Evolutionary conservation across 2,888 invertebrate species (phyloP).

Genomic region (Linhomoeus sp.): DNA sequence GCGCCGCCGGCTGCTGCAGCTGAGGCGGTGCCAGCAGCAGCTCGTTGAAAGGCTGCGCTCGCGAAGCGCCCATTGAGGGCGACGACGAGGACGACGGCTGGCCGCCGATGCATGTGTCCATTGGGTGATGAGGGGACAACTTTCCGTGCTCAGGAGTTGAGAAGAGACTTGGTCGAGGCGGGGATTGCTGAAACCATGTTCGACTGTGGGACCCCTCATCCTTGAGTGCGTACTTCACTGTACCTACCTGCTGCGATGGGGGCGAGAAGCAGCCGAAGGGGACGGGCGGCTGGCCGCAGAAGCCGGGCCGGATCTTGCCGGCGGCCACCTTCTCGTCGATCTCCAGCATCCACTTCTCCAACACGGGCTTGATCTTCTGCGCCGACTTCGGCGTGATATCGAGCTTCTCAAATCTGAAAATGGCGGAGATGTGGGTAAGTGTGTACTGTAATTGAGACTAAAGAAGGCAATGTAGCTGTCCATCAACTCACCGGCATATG

Average conservation of each 20-base stretch:
- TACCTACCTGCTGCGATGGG: no score
- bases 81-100: no score
- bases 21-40: no score
- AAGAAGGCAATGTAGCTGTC: background rate
- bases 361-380: slow-evolving; percentile 93
- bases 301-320: background rate
- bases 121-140: background rate
- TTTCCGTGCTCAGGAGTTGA: background rate
- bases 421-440: background rate
- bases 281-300: background rate
- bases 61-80: no score
- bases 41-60: no score
- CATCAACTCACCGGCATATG: slow-evolving; percentile 67
- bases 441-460: no score
- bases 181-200: background rate
- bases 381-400: slow-evolving; percentile 98
- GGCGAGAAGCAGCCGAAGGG: background rate
- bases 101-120: no score
- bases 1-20: no score
- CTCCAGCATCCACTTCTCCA: slow-evolving; percentile 96
- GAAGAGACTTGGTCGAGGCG: background rate
- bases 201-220: background rate
- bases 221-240: background rate
- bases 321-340: slow-evolving; percentile 54
- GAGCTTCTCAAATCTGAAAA: slow-evolving; percentile 84